Evolutionary conservation across 1,140 invertebrate genomes (phyloP), one percentile per base, ranked within the genome.

Genomic region (Macrobrachium rosenbergii): DNA sequence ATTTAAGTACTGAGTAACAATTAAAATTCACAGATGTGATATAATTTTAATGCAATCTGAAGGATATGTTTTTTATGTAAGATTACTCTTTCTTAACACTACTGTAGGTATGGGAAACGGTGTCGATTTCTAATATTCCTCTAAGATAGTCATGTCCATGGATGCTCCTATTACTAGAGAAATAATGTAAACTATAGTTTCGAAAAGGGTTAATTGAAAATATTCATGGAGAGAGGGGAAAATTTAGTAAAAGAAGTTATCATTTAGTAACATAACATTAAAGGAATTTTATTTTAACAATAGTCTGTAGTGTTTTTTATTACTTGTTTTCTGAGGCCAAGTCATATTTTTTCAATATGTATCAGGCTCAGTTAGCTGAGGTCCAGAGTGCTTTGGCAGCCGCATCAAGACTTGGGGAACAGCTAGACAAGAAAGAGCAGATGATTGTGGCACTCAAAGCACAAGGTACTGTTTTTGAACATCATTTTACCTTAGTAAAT

Each of bases 371-470:
- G 45, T 83, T 90, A 17, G 77, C 14, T 37, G 76, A 83, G 59
- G 84, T 77, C 16, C 83, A 86, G 52, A 67, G 79, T 17, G 88
- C 81, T 28, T 23, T 90, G 72, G 80, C 85, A 17, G 88, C 89
- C 12, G 88, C 86, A 43, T 62, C 76, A n/a, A 73, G 89, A 60
- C 85, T 90, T 0, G 80, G 87, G 17, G 89, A 90, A 76, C 85
- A 89, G 63, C 85, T 90, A 21, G 78, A 88, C n/a, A 81, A 82
- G 80, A 90, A 90, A 62, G 79, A 90, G n/a, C 86, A 90, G 43
- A 78, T 85, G 69, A 89, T 90, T 60, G 72, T 79, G 62, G 88
- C 82, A 63, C 84, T 90, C n/a, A 89, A 88, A 62, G 73, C 87
- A 16, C 82, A 88, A 75, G 87, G 87, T 88, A 78, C 78, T 78